Evolutionary conservation across 2,113 vertebrate species (phyloP), one percentile per base, ranked within the genome.

Genomic region (Rhinichthys klamathensis): DNA sequence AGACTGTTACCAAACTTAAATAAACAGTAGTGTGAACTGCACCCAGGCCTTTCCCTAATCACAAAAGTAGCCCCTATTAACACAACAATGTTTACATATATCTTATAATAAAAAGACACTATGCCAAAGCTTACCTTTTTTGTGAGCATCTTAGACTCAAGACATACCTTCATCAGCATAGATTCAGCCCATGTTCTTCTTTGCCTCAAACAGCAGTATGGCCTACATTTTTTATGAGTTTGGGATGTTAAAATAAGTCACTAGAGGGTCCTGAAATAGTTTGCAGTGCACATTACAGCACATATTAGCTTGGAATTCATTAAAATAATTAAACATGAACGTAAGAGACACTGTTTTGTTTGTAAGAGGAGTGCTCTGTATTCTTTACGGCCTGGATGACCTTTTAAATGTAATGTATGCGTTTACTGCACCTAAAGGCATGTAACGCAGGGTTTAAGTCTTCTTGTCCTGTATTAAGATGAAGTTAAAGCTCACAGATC

Each of bases 201-300:
- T 76, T 27, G 80, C 72, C 67, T 73, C 32, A 75, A 82, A 82
- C 61, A 69, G 44, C 41, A 82, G 61, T 23, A 32, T 87, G 74
- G 82, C 75, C 81, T 87, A 84, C 63, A 87, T 84, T 84, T 54
- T 78, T 78, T 80, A 73, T 73, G 75, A 80, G 81, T 41, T 32
- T 72, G 65, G 16, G 41, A 87, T 83, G 49, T 61, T 41, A 46
- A 80, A 80, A 78, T 51, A 76, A 13, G 41, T 70, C 80, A 78
- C 82, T 1, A 32, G 80, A 86, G 74, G 82, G 61, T 77, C 75
- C 51, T 46, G 73, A 78, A 86, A 86, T 83, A 83, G 75, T 76
- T 27, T 70, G 27, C 58, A 35, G 81, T 49, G 21, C n/a, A 38
- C 41, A 70, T 46, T 70, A 51, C 21, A 72, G 70, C 73, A 49